These are phyloP conservation scores for Protonemura montana DNA, from an alignment of 2,888 invertebrate genomes.

Conservation along the genomic window DNA sequence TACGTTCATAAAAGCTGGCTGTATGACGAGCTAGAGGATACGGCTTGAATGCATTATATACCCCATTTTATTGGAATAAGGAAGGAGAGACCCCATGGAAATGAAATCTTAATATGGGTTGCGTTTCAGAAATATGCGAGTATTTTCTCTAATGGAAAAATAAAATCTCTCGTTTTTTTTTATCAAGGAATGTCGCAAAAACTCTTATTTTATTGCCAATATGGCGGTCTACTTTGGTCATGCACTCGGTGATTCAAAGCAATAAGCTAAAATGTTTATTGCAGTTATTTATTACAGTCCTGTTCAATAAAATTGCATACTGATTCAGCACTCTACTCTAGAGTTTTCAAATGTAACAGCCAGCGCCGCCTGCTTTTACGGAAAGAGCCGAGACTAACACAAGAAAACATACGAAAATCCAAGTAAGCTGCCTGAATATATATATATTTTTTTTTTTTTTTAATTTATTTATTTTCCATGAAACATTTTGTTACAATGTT, in stretches of 20 bases:
- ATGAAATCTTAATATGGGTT: constrained; percentile 12
- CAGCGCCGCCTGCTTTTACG: no score
- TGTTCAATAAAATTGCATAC: background rate
- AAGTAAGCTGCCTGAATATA: no score
- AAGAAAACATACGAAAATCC: no score
- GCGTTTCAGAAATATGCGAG: background rate
- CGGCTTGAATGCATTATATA: constrained; percentile 12
- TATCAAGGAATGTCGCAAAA: background rate
- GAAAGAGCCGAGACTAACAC: no score
- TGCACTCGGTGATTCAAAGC: background rate
- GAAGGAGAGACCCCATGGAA: background rate
- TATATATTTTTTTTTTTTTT: no score
- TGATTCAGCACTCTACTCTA: background rate
- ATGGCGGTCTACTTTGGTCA: background rate
- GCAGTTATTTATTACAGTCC: background rate
- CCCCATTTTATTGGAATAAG: background rate
- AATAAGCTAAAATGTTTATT: background rate
- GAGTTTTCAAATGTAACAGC: background rate
- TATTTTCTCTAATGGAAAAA: constrained; percentile 12
- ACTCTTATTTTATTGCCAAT: background rate
- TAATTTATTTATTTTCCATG: no score
- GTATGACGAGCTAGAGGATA: background rate
- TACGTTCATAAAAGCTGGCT: background rate
- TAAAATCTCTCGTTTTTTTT: background rate
- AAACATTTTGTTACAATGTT: no score